Base-by-base conservation (phyloP, 2,888 invertebrate genomes). In the Creontiades dilutus region DNA sequence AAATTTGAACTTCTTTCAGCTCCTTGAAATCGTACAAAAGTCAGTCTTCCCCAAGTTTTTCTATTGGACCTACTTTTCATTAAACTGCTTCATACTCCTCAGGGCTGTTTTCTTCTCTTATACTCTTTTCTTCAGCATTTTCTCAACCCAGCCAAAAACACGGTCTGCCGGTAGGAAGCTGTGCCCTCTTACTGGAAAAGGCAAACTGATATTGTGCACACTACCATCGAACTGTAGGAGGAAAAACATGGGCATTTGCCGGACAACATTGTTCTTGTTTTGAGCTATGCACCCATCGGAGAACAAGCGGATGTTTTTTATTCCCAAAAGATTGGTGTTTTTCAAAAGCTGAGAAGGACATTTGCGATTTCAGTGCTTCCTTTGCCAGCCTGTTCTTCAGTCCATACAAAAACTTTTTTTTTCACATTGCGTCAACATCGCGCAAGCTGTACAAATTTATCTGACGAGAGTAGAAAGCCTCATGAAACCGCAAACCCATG, bases 401-500 rank as follows among this genome's bases (percentile, higher is more conserved):
- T 4, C 61, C 61, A 23, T 48, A 16, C 47, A 87, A 75, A 87
- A 47, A 75, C 19, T 37, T 16, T 52, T 57, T 80, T 81, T 89
- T 27, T 52, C 75, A n/a, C 46, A 5, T 80, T n/a, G 46, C 37
- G 80, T 80, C 80, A 80, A 80, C 80, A 46, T 37, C 37, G 37
- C 90, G 86, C 27, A 90, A 78, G 19, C 48, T 23, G 76, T 86
- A 86, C 55, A 86, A 86, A 46, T 16, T 28, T 23, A 90, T 86
- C 61, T 90, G 90, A 12, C 90, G 47, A 13, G 86, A 57, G 48
- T 90, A 90, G 47, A 90, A 90, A 76, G 90, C 90, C 57, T 90
- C 86, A n/a, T n/a, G n/a, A 89, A 52, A 55, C 57, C 89, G 55
- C 80, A 89, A 52, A 80, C 27, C 23, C 68, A 86, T 27, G 90